These are phyloP conservation scores for Eulemur rubriventer DNA, from an alignment of 2,797 vertebrate genomes.

Conservation along the genomic window DNA sequence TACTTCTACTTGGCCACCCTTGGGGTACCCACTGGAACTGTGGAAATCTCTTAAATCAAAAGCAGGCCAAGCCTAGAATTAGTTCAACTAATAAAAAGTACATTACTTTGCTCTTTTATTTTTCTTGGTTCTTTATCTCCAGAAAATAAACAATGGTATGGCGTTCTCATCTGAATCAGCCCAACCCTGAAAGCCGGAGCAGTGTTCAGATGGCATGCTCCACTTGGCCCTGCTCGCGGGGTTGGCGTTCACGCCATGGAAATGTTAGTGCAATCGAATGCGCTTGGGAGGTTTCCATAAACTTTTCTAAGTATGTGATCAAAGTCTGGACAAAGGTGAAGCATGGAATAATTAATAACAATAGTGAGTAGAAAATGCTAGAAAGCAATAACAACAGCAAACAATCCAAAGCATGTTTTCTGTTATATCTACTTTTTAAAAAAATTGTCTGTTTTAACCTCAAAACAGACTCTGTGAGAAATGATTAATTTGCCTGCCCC, in stretches of 20 bases:
- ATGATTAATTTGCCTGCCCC: neutral
- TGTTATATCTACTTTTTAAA: neutral
- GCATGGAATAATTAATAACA: neutral
- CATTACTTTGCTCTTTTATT: slow-evolving; percentile 2
- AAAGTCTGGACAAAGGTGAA: slow-evolving; percentile 15
- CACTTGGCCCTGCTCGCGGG: neutral
- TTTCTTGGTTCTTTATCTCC: slow-evolving; percentile 62
- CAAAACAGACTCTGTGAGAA: slow-evolving; percentile 12
- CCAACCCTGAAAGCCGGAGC: neutral
- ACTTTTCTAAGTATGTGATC: neutral
- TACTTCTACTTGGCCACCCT: neutral
- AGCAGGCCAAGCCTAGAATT: neutral
- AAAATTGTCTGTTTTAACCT: neutral
- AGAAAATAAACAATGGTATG: slow-evolving; percentile 46
- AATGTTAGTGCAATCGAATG: neutral
- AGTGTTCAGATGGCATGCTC: neutral
- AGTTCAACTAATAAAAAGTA: slow-evolving; percentile 28
- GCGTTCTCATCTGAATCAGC: neutral
- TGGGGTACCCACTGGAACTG: neutral
- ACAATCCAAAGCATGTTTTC: neutral
- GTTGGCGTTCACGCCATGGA: neutral
- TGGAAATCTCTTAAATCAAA: neutral
- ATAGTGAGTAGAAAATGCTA: neutral
- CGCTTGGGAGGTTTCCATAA: neutral
- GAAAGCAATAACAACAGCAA: neutral